Conservation (phyloP, 2,888 invertebrate genomes). For the Chaitophorus viminalis region DNA sequence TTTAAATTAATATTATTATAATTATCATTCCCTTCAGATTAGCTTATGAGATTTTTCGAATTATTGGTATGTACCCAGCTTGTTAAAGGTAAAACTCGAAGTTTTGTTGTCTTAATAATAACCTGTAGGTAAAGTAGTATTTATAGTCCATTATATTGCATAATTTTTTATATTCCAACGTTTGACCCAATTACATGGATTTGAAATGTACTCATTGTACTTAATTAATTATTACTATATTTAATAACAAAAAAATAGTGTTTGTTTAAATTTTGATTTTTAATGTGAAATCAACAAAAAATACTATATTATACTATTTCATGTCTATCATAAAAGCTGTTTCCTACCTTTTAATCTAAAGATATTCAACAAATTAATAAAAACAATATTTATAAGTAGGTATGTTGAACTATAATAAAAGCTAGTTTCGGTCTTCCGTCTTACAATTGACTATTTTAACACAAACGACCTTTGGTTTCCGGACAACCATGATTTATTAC, state of each 20-base stretch:
- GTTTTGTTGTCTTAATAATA: too few species aligned
- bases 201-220: background rate
- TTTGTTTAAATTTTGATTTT: background rate
- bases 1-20: background rate
- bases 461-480: slow-evolving; percentile 31
- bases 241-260: background rate
- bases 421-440: background rate
- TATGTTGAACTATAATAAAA: background rate
- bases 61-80: too few species aligned
- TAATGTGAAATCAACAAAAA: background rate
- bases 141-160: too few species aligned
- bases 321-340: background rate
- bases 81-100: too few species aligned
- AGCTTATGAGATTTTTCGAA: too few species aligned
- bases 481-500: slow-evolving; percentile 38
- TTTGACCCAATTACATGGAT: too few species aligned
- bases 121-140: too few species aligned
- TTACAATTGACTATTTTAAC: slow-evolving; percentile 13
- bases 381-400: slow-evolving; percentile 11
- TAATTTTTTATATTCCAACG: too few species aligned
- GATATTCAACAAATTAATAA: background rate
- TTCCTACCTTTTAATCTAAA: background rate
- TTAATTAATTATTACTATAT: background rate
- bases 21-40: background rate
- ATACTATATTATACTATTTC: background rate